Percentiles rank a stretch among this genome's conserved stretches.
phyloP scores from a whole-genome alignment of 2,888 invertebrate genomes.

The Frankliniella intonsa region DNA sequence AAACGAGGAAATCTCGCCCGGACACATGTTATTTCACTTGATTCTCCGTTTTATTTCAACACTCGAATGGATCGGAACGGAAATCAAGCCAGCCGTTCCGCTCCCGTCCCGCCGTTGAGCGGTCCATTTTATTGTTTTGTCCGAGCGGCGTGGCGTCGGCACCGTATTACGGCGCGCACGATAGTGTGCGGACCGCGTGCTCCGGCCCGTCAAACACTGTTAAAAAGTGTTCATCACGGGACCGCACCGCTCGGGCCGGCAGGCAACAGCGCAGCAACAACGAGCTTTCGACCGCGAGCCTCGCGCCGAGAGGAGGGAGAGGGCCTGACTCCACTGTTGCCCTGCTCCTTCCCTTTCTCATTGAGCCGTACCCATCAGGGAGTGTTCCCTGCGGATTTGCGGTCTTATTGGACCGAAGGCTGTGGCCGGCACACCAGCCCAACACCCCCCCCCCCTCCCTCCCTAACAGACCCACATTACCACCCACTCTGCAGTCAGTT shows the following conservation, averaged over 20 bases:
- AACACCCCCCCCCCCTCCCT: too few species aligned
- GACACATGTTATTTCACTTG: not conserved
- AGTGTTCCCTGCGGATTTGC: too few species aligned
- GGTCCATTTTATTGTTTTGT: not conserved
- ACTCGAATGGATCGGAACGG: not conserved
- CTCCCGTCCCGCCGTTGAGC: not conserved
- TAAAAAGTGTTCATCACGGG: not conserved
- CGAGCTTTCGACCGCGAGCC: too few species aligned
- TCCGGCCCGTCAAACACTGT: not conserved
- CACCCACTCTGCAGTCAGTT: too few species aligned
- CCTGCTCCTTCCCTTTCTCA: too few species aligned
- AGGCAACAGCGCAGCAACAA: not conserved
- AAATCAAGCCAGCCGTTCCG: not conserved
- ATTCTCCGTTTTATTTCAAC: conserved; percentile 6
- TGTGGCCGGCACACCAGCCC: too few species aligned
- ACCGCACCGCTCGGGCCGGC: not conserved
- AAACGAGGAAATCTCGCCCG: not conserved
- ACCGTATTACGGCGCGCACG: not conserved
- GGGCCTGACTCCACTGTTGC: too few species aligned
- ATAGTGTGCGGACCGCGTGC: not conserved
- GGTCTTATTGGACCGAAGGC: too few species aligned
- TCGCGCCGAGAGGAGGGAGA: too few species aligned
- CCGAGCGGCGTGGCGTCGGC: not conserved
- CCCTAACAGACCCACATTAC: too few species aligned
- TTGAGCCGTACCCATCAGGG: too few species aligned